A percentile compares a stretch with the other conserved stretches of the same genome.
phyloP scores from a whole-genome alignment of 2,113 vertebrate species.

The Synchiropus splendidus region DNA sequence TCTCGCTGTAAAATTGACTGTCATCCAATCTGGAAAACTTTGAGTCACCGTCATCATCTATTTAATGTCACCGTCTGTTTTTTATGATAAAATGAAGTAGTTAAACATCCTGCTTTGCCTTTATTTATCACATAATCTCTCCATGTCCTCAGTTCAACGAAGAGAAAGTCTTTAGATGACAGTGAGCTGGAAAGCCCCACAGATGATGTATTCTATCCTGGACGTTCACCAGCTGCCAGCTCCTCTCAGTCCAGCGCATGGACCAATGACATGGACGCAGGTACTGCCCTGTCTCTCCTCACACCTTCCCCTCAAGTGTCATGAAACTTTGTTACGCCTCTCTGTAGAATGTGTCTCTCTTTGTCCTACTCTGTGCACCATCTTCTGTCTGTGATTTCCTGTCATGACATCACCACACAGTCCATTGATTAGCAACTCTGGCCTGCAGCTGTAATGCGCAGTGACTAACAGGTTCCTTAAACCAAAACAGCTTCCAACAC shows the following conservation, averaged over 20 bases:
- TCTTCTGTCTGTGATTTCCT: no score
- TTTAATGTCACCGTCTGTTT: no score
- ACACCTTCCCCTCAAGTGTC: conserved; percentile 4
- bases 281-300: conserved; percentile 46
- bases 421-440: no score
- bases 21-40: conserved; percentile 9
- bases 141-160: conserved; percentile 69
- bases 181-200: conserved; percentile 86
- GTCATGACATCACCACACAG: no score
- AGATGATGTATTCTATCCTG: conserved; percentile 83
- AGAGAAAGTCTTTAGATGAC: conserved; percentile 86
- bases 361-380: no score
- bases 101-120: conserved; percentile 1
- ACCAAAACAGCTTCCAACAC: no score
- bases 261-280: conserved; percentile 84
- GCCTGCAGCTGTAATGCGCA: no score
- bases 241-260: conserved; percentile 83
- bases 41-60: conserved; percentile 7
- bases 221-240: conserved; percentile 81
- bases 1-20: conserved; percentile 19
- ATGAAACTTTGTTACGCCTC: no score
- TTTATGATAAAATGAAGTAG: background rate
- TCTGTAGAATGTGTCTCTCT: no score
- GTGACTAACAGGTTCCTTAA: no score
- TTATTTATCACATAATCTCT: conserved; percentile 5